phyloP scores from a whole-genome alignment of 2,888 invertebrate genomes.

The Mylabris sibirica region DNA sequence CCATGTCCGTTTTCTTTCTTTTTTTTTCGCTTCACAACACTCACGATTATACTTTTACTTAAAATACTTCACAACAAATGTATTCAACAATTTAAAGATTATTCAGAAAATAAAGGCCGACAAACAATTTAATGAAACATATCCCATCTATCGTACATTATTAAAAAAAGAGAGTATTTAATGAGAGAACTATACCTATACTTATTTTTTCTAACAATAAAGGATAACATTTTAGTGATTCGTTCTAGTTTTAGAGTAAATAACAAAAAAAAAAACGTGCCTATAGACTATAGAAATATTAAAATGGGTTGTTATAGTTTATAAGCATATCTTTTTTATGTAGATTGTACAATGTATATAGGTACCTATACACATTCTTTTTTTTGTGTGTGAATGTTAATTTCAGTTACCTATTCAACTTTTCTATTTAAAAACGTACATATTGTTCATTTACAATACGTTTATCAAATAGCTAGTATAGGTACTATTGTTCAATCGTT shows the following conservation, averaged over 20 bases:
- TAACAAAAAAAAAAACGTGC: background rate
- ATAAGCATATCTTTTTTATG: background rate
- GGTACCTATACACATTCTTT: background rate
- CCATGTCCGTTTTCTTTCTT: slow-evolving; percentile 42
- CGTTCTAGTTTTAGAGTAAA: slow-evolving; percentile 1
- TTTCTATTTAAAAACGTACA: background rate
- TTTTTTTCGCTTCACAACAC: slow-evolving; percentile 14
- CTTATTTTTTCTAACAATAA: no score
- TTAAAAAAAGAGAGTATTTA: background rate
- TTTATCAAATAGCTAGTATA: background rate
- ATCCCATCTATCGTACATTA: background rate
- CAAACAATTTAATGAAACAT: background rate
- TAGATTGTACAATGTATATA: background rate
- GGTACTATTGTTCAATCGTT: background rate
- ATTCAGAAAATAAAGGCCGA: background rate
- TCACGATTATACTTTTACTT: background rate
- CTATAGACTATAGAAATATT: slow-evolving; percentile 17
- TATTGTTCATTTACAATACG: slow-evolving; percentile 5
- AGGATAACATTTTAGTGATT: background rate
- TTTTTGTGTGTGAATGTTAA: background rate
- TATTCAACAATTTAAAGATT: background rate
- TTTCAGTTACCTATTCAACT: slow-evolving; percentile 4
- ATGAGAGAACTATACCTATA: background rate
- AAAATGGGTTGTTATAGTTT: background rate
- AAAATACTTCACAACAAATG: background rate